phyloP scores from a whole-genome alignment of 1,140 invertebrate species.

The Bombyx mori region DNA sequence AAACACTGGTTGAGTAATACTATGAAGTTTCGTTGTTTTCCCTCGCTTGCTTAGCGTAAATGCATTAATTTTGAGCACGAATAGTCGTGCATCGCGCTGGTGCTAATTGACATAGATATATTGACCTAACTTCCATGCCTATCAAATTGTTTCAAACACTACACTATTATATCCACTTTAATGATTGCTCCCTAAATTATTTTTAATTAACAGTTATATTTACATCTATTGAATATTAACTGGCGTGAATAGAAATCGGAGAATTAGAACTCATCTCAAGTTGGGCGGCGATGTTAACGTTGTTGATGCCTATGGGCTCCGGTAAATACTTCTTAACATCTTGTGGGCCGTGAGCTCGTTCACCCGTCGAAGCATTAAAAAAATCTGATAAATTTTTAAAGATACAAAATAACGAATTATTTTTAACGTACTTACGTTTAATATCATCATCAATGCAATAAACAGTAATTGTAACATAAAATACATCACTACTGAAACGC shows the following conservation, averaged over 20 bases:
- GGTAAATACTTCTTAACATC: too few relatives aligned
- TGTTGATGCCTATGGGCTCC: too few relatives aligned
- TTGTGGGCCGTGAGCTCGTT: too few relatives aligned
- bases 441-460: background rate
- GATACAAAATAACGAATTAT: too few relatives aligned
- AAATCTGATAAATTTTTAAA: too few relatives aligned
- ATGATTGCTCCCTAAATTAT: background rate
- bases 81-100: slow-evolving; percentile 24
- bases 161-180: slow-evolving; percentile 9
- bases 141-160: slow-evolving; percentile 8
- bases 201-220: background rate
- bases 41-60: slow-evolving; percentile 20
- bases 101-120: slow-evolving; percentile 40
- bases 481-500: background rate
- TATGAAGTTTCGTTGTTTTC: slow-evolving; percentile 17
- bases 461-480: background rate
- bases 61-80: slow-evolving; percentile 26
- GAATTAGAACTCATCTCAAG: too few relatives aligned
- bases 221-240: background rate
- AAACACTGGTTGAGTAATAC: slow-evolving; percentile 27
- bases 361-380: too few relatives aligned
- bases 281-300: too few relatives aligned
- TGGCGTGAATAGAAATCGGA: too few relatives aligned
- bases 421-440: too few relatives aligned
- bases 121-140: slow-evolving; percentile 13